Conservation (phyloP, 2,888 invertebrate genomes). For the Tenthredo notha region DNA sequence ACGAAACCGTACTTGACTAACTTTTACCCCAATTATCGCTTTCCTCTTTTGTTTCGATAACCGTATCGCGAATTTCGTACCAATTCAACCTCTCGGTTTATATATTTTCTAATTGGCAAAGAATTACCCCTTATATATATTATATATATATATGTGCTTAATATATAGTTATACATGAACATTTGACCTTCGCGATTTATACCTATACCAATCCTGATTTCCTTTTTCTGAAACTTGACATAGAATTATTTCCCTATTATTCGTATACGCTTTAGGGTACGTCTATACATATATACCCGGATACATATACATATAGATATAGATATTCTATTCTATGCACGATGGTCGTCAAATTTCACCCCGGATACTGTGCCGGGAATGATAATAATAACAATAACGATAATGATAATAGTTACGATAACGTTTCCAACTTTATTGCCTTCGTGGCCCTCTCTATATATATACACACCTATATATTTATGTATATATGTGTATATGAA, state of each 20-base stretch:
- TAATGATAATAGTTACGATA: slow-evolving; percentile 47
- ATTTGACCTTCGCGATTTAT: not conserved
- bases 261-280: not conserved
- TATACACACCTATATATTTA: not conserved
- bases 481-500: not conserved
- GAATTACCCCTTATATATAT: not conserved
- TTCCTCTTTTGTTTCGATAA: slow-evolving; percentile 6
- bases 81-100: not conserved
- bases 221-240: not conserved
- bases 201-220: not conserved
- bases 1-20: slow-evolving; percentile 4
- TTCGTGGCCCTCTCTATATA: not conserved
- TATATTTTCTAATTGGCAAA: slow-evolving; percentile 9
- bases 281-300: not conserved
- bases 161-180: not conserved
- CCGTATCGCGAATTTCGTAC: not conserved
- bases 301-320: not conserved
- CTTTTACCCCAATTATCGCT: slow-evolving; percentile 24
- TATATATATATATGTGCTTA: not conserved
- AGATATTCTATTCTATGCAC: slow-evolving; percentile 4
- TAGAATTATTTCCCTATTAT: not conserved
- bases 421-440: slow-evolving; percentile 45
- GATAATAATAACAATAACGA: slow-evolving; percentile 48
- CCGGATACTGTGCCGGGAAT: slow-evolving; percentile 34
- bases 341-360: slow-evolving; percentile 27